phyloP scores from a whole-genome alignment of 2,113 vertebrate species.

The Oncorhynchus mykiss region DNA sequence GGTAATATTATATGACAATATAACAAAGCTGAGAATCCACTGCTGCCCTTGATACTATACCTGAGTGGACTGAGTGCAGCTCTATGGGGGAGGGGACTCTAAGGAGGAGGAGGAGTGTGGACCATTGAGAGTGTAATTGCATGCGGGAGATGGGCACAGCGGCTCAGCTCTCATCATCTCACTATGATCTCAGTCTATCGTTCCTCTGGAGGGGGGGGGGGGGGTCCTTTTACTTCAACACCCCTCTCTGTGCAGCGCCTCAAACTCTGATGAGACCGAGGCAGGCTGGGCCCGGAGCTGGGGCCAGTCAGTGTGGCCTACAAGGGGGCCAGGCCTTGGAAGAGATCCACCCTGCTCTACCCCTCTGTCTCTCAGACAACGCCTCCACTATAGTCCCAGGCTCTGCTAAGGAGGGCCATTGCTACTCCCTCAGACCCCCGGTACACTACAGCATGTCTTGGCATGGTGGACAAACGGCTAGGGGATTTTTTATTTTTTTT shows the following conservation, averaged over 20 bases:
- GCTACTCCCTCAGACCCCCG: not conserved
- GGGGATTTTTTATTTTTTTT: slow-evolving; percentile 27
- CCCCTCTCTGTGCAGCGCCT: too few relatives aligned
- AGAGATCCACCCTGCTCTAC: not conserved
- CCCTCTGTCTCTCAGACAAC: not conserved
- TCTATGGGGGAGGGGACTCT: too few relatives aligned
- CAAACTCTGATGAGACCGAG: too few relatives aligned
- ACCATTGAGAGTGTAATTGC: slow-evolving; percentile 26
- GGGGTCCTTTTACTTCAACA: too few relatives aligned
- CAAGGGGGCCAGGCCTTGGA: too few relatives aligned
- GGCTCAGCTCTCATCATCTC: not conserved
- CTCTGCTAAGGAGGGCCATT: not conserved
- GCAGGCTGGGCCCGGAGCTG: too few relatives aligned
- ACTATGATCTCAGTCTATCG: not conserved
- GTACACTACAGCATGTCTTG: slow-evolving; percentile 54
- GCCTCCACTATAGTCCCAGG: not conserved
- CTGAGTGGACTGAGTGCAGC: too few relatives aligned
- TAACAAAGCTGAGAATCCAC: not conserved
- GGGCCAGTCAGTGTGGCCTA: too few relatives aligned
- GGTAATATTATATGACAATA: too few relatives aligned
- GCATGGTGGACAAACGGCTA: slow-evolving; percentile 27
- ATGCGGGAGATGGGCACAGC: slow-evolving; percentile 11
- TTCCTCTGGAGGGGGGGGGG: too few relatives aligned
- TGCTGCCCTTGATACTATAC: not conserved
- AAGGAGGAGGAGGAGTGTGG: slow-evolving; percentile 11